Conservation (phyloP, 2,888 invertebrate genomes). For the Melinopterus prodromus region DNA sequence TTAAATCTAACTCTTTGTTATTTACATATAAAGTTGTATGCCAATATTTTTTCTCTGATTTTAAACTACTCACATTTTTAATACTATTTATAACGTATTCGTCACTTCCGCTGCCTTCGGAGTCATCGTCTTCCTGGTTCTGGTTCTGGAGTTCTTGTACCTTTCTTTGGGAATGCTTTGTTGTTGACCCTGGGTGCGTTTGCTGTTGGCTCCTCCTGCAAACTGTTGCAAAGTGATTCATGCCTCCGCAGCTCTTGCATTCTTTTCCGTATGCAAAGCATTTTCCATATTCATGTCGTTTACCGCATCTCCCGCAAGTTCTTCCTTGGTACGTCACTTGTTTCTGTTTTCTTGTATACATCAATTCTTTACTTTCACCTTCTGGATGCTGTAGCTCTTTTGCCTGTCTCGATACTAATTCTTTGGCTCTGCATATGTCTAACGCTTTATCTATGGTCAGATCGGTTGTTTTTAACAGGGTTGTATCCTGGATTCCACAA, state of each 20-base stretch:
- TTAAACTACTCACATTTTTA: background rate
- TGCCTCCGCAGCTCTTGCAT: conserved; percentile 6
- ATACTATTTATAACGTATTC: background rate
- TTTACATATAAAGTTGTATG: conserved; percentile 8
- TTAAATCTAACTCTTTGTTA: conserved; percentile 12
- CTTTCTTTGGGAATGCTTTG: background rate
- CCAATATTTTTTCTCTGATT: conserved; percentile 8
- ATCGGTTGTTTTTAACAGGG: background rate
- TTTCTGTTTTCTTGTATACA: conserved; percentile 1
- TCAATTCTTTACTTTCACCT: conserved; percentile 4
- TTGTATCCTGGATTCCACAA: conserved; percentile 6
- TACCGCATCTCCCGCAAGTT: background rate
- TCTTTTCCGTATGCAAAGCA: conserved; percentile 10
- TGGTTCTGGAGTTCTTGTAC: background rate
- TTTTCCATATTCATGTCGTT: conserved; percentile 8
- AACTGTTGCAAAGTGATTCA: conserved; percentile 7
- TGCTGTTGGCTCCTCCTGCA: background rate
- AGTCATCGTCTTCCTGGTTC: background rate
- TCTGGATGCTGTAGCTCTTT: background rate
- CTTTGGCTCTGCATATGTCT: background rate
- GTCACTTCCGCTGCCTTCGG: background rate
- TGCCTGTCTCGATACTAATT: background rate
- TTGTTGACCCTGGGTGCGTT: background rate
- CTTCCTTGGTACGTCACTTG: background rate
- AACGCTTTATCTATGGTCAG: background rate